Evolutionary conservation across 1,140 invertebrate species (phyloP), one percentile per base, ranked within the genome.

Genomic region (Caenorhabditis briggsae): DNA sequence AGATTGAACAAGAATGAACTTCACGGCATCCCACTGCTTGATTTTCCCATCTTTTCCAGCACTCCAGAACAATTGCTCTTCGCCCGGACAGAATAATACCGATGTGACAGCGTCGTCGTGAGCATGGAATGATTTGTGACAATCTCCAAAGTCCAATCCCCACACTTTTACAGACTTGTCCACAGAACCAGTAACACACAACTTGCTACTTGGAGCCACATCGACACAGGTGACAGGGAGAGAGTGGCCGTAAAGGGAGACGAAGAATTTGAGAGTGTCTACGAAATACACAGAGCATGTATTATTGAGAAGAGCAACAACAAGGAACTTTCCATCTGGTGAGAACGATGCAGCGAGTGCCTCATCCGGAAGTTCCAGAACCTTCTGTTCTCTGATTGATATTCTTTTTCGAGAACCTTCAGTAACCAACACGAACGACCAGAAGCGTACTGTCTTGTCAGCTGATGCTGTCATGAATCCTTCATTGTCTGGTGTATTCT

Each of bases 91-190:
- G 82, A 83, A 83, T 14, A 83, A 20, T 9, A 83, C 82, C 16
- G 82, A 58, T n/a, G 82, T 83, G 5, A 83, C 64, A 93, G 92
- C 93, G 92, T 98, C 96, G 90, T 98, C 97, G 93, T 99, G 97
- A 2, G 97, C 97, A 93, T 94, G 95, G 86, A 95, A 93, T 65
- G 94, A 95, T 86, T 93, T 94, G 88, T 94, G 93, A 90, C 97
- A 98, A 93, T 99, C 97, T 23, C 98, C 98, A 93, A 98, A 99
- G 93, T 99, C 97, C 92, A 99, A 94, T 64, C 97, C 97, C 97
- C 97, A 99, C 88, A 99, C 96, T 94, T 98, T 98, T 6, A 99
- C 94, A 93, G 97, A 98, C 25, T 97, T 94, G 93, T 99, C 98
- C 0, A 95, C 95, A 20, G 97, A 98, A 33, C 97, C 97, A 0